Conservation (phyloP, 2,888 invertebrate species). For the Petrophora chlorosata region DNA sequence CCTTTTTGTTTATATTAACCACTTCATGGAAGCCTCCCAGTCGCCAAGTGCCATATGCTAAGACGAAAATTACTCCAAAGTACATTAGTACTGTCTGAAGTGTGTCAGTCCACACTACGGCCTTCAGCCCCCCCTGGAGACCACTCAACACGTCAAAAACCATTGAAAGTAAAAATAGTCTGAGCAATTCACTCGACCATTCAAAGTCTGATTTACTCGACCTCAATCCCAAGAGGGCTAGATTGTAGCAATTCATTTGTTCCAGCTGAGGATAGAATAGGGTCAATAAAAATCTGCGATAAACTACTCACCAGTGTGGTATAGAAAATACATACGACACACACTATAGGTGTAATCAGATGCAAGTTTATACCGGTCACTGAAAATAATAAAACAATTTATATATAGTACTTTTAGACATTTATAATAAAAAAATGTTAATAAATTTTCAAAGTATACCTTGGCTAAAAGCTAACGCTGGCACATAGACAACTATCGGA, state of each 20-base stretch:
- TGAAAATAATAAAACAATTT: slow-evolving; percentile 68
- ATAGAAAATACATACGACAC: slow-evolving; percentile 95
- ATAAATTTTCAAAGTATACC: slow-evolving; percentile 68
- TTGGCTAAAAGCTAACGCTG: slow-evolving; percentile 93
- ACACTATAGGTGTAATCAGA: slow-evolving; percentile 90
- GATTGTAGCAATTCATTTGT: slow-evolving; percentile 47
- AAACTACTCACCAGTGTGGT: slow-evolving; percentile 90
- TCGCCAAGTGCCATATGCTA: slow-evolving; percentile 85
- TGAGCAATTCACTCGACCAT: slow-evolving; percentile 9
- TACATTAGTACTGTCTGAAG: slow-evolving; percentile 90
- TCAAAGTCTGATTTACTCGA: slow-evolving; percentile 36
- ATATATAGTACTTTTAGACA: too few species aligned
- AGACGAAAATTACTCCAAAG: slow-evolving; percentile 86
- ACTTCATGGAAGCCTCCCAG: slow-evolving; percentile 86
- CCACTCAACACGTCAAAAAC: slow-evolving; percentile 9
- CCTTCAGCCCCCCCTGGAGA: slow-evolving; percentile 89
- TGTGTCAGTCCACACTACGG: slow-evolving; percentile 92
- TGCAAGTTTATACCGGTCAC: slow-evolving; percentile 93
- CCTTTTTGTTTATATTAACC: slow-evolving; percentile 83
- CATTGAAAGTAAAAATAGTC: slow-evolving; percentile 16
- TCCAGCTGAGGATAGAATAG: slow-evolving; percentile 43
- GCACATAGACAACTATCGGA: slow-evolving; percentile 94
- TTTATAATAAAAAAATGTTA: not conserved
- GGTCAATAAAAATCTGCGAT: slow-evolving; percentile 35
- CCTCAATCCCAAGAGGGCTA: slow-evolving; percentile 45